Conservation (phyloP, 2,797 vertebrate genomes). For the Gadopsis bispinosus region DNA sequence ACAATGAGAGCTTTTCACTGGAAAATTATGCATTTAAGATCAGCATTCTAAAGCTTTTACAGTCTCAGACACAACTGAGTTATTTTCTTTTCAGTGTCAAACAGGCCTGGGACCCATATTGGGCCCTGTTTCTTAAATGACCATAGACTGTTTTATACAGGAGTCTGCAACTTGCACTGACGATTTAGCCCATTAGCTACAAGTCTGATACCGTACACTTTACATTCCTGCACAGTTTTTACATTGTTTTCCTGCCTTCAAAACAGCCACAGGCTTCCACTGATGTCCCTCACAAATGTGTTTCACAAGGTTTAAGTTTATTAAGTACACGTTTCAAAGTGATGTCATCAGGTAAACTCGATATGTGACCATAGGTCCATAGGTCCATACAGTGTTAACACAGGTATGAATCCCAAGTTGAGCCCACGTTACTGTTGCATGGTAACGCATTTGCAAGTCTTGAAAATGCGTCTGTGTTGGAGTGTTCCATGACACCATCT, state of each 20-base stretch:
- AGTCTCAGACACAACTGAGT: neutral
- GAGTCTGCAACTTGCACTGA: neutral
- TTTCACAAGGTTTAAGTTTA: neutral
- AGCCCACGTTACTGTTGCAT: neutral
- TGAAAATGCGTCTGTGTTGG: neutral
- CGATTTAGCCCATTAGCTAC: neutral
- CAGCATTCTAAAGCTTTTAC: neutral
- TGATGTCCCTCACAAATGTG: neutral
- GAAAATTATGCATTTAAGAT: neutral
- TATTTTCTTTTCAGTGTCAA: neutral
- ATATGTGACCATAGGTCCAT: neutral
- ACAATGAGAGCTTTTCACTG: neutral
- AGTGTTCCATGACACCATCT: conserved; percentile 3
- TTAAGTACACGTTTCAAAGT: neutral
- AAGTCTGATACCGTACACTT: neutral
- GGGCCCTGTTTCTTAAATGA: neutral
- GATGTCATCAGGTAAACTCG: neutral
- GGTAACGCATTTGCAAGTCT: neutral
- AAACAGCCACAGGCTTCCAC: neutral
- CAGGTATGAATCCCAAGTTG: neutral
- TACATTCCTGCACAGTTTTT: neutral
- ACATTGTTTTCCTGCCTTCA: neutral
- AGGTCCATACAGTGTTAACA: neutral
- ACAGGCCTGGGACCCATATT: neutral
- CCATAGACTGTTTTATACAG: neutral